These are phyloP conservation scores for Nycteola revayana DNA, from an alignment of 2,888 invertebrate genomes.

Conservation along the genomic window DNA sequence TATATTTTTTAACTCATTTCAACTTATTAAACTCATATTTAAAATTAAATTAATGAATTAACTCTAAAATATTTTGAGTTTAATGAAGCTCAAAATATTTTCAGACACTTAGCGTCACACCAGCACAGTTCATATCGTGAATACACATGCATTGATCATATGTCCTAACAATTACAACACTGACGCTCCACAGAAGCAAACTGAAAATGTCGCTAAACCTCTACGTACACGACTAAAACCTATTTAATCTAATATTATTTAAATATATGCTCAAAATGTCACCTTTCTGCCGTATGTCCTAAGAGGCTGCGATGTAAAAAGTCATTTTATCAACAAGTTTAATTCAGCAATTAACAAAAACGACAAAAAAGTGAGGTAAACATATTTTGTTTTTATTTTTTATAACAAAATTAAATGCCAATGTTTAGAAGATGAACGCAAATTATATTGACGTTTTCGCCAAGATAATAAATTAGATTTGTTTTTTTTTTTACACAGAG, in stretches of 20 bases:
- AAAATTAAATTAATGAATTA: no score
- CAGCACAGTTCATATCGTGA: slow-evolving; percentile 29
- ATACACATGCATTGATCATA: slow-evolving; percentile 15
- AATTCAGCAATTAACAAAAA: slow-evolving; percentile 25
- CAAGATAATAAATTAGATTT: background rate
- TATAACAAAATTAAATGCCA: background rate
- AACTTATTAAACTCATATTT: no score
- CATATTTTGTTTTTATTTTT: slow-evolving; percentile 11
- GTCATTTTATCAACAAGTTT: slow-evolving; percentile 45
- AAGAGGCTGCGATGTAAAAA: slow-evolving; percentile 78
- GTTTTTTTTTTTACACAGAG: background rate
- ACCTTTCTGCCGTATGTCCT: slow-evolving; percentile 78
- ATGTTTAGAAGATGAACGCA: no score
- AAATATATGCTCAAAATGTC: slow-evolving; percentile 49
- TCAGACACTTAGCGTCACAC: background rate
- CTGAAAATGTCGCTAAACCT: slow-evolving; percentile 32
- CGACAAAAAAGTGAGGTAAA: slow-evolving; percentile 13
- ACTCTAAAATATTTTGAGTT: background rate
- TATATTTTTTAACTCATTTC: no score
- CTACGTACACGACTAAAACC: slow-evolving; percentile 34
- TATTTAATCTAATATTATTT: slow-evolving; percentile 39
- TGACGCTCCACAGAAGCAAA: slow-evolving; percentile 36
- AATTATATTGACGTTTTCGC: background rate
- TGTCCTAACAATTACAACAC: slow-evolving; percentile 31
- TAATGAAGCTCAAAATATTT: no score